Conservation (phyloP, 1,140 invertebrate species). For the Bombus polaris region DNA sequence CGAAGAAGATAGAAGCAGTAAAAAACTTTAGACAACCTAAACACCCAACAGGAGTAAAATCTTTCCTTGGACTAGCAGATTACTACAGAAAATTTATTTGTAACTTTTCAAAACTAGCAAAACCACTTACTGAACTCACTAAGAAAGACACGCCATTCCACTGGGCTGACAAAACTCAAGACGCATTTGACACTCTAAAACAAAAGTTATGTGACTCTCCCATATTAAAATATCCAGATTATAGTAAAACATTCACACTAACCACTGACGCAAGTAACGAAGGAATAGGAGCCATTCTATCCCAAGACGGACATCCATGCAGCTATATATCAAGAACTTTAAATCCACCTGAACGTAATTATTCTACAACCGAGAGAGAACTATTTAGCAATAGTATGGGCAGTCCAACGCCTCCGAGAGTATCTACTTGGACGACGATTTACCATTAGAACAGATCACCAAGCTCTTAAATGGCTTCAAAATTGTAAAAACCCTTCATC, state of each 20-base stretch:
- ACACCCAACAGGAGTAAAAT: no score
- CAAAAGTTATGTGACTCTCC: not conserved
- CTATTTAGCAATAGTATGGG: constrained; percentile 3
- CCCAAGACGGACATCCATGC: not conserved
- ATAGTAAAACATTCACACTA: rapidly evolving
- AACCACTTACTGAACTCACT: no score
- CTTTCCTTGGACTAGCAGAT: no score
- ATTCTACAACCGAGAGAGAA: not conserved
- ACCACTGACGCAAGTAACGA: not conserved
- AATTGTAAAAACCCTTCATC: constrained; percentile 12
- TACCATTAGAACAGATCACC: not conserved
- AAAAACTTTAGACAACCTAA: no score
- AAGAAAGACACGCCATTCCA: no score
- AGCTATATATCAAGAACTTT: not conserved
- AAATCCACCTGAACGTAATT: not conserved
- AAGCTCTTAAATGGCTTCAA: not conserved
- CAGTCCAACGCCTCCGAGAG: not conserved
- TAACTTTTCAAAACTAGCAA: no score
- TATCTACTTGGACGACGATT: constrained; percentile 1
- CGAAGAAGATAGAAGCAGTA: no score
- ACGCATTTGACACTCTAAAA: not conserved
- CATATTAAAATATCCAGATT: not conserved
- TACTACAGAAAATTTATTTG: no score
- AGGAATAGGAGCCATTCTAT: constrained; percentile 3
- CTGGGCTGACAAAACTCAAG: not conserved